These are phyloP conservation scores for Neosilurus hyrtlii DNA, from an alignment of 2,797 vertebrate species.

Conservation along the genomic window DNA sequence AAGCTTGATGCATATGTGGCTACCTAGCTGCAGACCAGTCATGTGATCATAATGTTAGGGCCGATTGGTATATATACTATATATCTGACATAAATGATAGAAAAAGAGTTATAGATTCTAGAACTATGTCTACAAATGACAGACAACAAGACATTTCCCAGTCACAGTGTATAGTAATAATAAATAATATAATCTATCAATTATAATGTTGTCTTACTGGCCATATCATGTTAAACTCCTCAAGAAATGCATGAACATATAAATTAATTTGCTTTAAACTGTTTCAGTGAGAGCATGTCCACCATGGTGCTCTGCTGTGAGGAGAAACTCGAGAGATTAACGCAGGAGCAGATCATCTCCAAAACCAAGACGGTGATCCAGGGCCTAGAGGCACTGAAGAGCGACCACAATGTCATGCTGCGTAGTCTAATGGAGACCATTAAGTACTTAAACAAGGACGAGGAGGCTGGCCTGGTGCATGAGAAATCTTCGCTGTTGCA, in stretches of 20 bases:
- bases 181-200: neutral
- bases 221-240: neutral
- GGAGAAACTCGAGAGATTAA: constrained; percentile 77
- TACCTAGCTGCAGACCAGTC: too few relatives aligned
- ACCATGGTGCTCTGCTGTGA: constrained; percentile 75
- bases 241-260: neutral
- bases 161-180: neutral
- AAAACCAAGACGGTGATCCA: constrained; percentile 81
- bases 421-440: constrained; percentile 82
- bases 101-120: neutral
- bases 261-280: neutral
- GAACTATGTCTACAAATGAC: neutral
- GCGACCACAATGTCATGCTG: constrained; percentile 81
- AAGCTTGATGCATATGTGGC: too few relatives aligned
- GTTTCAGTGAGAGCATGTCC: constrained; percentile 62
- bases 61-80: too few relatives aligned
- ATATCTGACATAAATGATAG: neutral
- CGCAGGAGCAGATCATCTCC: constrained; percentile 82
- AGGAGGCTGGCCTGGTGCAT: constrained; percentile 79
- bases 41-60: too few relatives aligned
- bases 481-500: constrained; percentile 80
- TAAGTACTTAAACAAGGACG: constrained; percentile 81
- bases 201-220: neutral
- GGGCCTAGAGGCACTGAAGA: constrained; percentile 81
- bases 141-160: neutral